Percentiles rank a stretch among this genome's conserved stretches.
phyloP scores from a whole-genome alignment of 2,888 invertebrate genomes.

The Tromatobia lineatoria region DNA sequence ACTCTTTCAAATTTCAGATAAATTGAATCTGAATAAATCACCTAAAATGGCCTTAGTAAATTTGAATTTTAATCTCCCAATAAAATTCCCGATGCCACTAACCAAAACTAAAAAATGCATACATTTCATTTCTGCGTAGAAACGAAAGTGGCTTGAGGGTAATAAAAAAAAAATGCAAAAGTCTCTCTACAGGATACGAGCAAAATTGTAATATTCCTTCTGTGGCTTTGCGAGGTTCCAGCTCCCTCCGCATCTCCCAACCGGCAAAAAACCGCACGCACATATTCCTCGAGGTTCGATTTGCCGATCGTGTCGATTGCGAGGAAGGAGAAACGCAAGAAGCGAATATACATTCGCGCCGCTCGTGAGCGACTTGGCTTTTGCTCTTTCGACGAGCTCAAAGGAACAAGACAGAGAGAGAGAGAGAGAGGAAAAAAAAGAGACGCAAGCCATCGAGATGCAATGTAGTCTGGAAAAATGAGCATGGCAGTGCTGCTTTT shows the following conservation, averaged over 20 bases:
- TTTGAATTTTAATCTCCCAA: background rate
- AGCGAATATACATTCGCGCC: slow-evolving; percentile 15
- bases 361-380: background rate
- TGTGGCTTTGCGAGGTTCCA: slow-evolving; percentile 4
- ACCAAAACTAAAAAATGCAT: background rate
- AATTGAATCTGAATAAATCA: background rate
- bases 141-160: background rate
- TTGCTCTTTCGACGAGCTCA: background rate
- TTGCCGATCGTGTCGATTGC: slow-evolving; percentile 28
- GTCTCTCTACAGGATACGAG: background rate
- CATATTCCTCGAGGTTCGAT: slow-evolving; percentile 40
- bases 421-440: background rate
- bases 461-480: slow-evolving; percentile 60
- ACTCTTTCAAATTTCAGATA: background rate
- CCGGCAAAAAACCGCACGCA: slow-evolving; percentile 32
- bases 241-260: background rate
- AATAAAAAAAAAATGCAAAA: background rate
- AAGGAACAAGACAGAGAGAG: background rate
- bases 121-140: background rate
- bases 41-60: background rate
- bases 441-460: slow-evolving; percentile 33
- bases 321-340: slow-evolving; percentile 33
- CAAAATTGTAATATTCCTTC: slow-evolving; percentile 11
- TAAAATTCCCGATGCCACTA: background rate
- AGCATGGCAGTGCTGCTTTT: slow-evolving; percentile 26